Evolutionary conservation across 2,888 invertebrate species (phyloP).

Genomic region (Dermolepida albohirtum): DNA sequence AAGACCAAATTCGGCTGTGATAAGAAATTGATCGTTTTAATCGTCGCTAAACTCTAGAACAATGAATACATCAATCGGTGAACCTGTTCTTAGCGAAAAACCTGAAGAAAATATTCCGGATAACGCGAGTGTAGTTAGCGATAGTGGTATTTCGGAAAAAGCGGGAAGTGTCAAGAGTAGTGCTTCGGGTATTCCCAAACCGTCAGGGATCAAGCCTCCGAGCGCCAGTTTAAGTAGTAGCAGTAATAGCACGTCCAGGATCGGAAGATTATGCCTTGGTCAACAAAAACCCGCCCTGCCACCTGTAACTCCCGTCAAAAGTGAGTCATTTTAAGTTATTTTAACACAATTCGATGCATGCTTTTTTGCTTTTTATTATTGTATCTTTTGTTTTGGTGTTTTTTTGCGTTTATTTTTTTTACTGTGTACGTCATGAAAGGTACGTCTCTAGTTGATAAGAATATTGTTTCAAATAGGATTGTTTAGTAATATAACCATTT

Average conservation of each 20-base stretch:
- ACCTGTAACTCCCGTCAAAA: constrained; percentile 64
- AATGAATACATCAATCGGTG: constrained; percentile 1
- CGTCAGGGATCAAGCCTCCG: constrained; percentile 68
- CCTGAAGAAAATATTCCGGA: constrained; percentile 37
- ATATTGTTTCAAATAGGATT: too few relatives aligned
- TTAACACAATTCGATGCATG: background rate
- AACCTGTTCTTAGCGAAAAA: constrained; percentile 1
- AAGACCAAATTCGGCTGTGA: too few relatives aligned
- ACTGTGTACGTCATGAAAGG: too few relatives aligned
- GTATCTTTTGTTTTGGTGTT: constrained; percentile 1
- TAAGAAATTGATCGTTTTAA: too few relatives aligned
- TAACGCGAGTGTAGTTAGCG: constrained; percentile 54
- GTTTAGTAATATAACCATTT: too few relatives aligned
- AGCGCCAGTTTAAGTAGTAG: background rate
- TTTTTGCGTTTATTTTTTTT: background rate
- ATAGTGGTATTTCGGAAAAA: constrained; percentile 34
- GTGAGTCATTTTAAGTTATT: constrained; percentile 55
- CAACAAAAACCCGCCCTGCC: constrained; percentile 77
- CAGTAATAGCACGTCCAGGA: constrained; percentile 65
- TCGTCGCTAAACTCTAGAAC: too few relatives aligned
- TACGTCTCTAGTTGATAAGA: too few relatives aligned
- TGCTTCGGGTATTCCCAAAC: constrained; percentile 55
- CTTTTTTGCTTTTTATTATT: constrained; percentile 1
- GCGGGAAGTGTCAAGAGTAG: constrained; percentile 38
- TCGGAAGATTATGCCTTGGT: constrained; percentile 74